Conservation (phyloP, 2,113 vertebrate species). For the Centropus unirufus region DNA sequence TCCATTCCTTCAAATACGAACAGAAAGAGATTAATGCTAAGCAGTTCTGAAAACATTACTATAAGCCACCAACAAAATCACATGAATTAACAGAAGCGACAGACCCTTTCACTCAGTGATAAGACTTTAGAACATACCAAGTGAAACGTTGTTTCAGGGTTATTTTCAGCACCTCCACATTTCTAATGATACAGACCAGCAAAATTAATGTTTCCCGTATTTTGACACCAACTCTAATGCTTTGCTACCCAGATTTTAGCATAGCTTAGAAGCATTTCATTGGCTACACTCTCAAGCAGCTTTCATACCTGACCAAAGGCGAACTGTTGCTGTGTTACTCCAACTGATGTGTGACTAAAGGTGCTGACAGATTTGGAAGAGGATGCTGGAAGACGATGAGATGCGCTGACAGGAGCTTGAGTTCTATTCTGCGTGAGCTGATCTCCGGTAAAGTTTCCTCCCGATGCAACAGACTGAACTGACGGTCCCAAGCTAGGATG, state of each 20-base stretch:
- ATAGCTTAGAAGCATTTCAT: not conserved
- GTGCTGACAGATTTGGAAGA: conserved; percentile 81
- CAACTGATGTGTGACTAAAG: conserved; percentile 71
- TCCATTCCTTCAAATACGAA: not conserved
- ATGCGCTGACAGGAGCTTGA: conserved; percentile 77
- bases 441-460: conserved; percentile 76
- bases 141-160: not conserved
- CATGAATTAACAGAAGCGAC: not conserved
- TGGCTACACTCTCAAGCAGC: not conserved
- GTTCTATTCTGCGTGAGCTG: conserved; percentile 78
- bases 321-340: conserved; percentile 73
- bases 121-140: not conserved
- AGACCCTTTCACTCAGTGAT: not conserved
- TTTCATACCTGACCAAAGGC: conserved; percentile 79
- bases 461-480: conserved; percentile 71
- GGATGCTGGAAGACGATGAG: conserved; percentile 89
- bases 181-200: not conserved
- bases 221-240: not conserved
- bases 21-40: not conserved
- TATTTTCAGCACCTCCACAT: not conserved
- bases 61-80: not conserved
- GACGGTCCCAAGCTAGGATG: conserved; percentile 74
- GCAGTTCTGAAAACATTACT: not conserved
- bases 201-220: not conserved
- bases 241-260: not conserved